A percentile compares a stretch with the other conserved stretches of the same genome.
phyloP scores from a whole-genome alignment of 2,797 vertebrate species.

The Denticeps clupeoides region DNA sequence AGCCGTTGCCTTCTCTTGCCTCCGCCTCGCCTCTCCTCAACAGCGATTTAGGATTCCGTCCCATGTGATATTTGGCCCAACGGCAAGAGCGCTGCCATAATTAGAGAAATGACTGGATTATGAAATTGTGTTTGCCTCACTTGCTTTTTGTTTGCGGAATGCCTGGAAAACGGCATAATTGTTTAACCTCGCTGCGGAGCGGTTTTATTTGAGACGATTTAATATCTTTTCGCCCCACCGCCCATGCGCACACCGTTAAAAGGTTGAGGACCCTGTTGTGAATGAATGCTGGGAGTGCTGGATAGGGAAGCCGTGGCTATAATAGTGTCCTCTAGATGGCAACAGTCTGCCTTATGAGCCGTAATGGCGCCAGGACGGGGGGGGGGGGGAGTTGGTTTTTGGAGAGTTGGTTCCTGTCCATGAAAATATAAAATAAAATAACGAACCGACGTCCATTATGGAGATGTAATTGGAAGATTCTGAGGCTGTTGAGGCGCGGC shows the following conservation, averaged over 20 bases:
- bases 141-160: background rate
- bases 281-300: conserved; percentile 5
- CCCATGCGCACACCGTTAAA: background rate
- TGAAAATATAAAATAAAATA: no score
- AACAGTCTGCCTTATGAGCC: conserved; percentile 45
- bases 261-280: background rate
- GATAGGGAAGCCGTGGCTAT: conserved; percentile 26
- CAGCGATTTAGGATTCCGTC: conserved; percentile 36
- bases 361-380: conserved; percentile 16
- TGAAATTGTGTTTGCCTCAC: conserved; percentile 12
- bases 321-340: conserved; percentile 58
- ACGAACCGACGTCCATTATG: no score
- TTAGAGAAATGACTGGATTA: conserved; percentile 24
- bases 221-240: no score
- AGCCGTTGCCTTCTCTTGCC: conserved; percentile 4
- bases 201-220: background rate
- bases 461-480: no score
- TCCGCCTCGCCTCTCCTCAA: conserved; percentile 25
- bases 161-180: background rate
- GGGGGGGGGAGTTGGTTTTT: no score
- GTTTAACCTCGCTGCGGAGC: background rate
- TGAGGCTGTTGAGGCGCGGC: no score
- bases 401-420: no score
- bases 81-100: conserved; percentile 20
- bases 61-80: conserved; percentile 25